Conservation (phyloP, 2,113 vertebrate species). For the Hippocampus mohnikei region DNA sequence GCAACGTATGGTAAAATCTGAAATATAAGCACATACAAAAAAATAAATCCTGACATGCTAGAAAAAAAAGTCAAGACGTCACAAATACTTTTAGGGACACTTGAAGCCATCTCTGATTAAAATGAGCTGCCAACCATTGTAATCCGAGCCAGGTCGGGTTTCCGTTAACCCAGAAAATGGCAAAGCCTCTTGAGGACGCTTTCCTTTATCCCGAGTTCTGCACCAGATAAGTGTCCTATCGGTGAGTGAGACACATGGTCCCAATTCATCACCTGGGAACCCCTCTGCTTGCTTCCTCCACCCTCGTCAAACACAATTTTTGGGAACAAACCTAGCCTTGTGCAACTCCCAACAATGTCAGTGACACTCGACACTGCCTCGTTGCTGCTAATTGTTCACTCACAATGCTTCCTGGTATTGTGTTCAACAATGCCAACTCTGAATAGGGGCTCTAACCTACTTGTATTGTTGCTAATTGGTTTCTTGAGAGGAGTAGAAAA, state of each 20-base stretch:
- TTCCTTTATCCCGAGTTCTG: constrained; percentile 49
- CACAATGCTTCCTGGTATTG: constrained; percentile 78
- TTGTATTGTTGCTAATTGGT: constrained; percentile 81
- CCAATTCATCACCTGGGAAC: constrained; percentile 66
- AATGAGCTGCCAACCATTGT: constrained; percentile 18
- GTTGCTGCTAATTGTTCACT: constrained; percentile 75
- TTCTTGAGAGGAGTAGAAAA: constrained; percentile 74
- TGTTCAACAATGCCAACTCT: constrained; percentile 73
- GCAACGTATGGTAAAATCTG: constrained; percentile 16
- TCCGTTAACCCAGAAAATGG: constrained; percentile 56
- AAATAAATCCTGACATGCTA: no score
- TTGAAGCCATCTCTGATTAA: no score
- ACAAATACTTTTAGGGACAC: no score
- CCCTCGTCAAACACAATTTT: constrained; percentile 57
- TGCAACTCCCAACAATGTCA: constrained; percentile 72
- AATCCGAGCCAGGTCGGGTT: constrained; percentile 60
- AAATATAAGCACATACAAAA: background rate
- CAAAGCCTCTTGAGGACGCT: constrained; percentile 45
- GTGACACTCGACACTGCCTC: constrained; percentile 77
- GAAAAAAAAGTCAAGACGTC: no score
- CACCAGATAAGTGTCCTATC: constrained; percentile 49
- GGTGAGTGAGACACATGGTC: constrained; percentile 51
- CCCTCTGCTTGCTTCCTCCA: constrained; percentile 43
- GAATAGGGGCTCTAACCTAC: constrained; percentile 79
- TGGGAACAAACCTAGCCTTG: constrained; percentile 72